A percentile compares a stretch with the other conserved stretches of the same genome.
These are phyloP conservation scores for Eleutherodactylus coqui DNA, from an alignment of 2,797 vertebrate genomes.

Conservation along the genomic window DNA sequence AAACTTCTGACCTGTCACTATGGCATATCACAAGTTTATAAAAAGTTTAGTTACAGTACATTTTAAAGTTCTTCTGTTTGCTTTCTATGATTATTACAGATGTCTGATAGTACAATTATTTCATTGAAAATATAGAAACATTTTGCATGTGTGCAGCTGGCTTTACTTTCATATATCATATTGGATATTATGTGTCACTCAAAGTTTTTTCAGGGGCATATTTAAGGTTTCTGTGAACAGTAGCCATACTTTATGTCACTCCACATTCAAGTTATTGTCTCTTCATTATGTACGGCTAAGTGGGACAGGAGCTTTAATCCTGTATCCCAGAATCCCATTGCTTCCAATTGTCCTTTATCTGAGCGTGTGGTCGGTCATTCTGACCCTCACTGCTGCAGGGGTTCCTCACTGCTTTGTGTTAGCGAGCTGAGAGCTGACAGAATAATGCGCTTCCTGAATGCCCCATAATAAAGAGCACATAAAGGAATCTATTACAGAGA, in stretches of 20 bases:
- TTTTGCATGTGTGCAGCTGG: too few species aligned
- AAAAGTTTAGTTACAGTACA: too few species aligned
- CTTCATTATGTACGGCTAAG: constrained; percentile 37
- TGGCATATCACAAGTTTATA: too few species aligned
- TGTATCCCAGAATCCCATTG: constrained; percentile 37
- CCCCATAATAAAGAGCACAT: constrained; percentile 55
- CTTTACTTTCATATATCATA: not conserved
- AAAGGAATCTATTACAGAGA: constrained; percentile 62
- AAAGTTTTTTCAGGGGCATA: not conserved
- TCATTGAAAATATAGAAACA: too few species aligned
- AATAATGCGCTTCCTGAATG: constrained; percentile 60
- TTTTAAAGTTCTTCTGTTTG: too few species aligned
- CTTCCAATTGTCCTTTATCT: constrained; percentile 41
- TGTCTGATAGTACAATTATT: too few species aligned
- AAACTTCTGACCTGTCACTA: too few species aligned
- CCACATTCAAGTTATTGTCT: constrained; percentile 13
- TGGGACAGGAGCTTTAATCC: constrained; percentile 47
- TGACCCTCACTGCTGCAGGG: constrained; percentile 50
- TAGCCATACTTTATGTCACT: constrained; percentile 20
- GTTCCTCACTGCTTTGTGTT: constrained; percentile 55
- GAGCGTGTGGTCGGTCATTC: constrained; percentile 47
- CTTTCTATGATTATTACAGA: too few species aligned
- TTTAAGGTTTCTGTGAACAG: not conserved
- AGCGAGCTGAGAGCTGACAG: constrained; percentile 52
- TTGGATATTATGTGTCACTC: not conserved